These are phyloP conservation scores for Leucozona laternaria DNA, from an alignment of 2,888 invertebrate species.

Conservation along the genomic window DNA sequence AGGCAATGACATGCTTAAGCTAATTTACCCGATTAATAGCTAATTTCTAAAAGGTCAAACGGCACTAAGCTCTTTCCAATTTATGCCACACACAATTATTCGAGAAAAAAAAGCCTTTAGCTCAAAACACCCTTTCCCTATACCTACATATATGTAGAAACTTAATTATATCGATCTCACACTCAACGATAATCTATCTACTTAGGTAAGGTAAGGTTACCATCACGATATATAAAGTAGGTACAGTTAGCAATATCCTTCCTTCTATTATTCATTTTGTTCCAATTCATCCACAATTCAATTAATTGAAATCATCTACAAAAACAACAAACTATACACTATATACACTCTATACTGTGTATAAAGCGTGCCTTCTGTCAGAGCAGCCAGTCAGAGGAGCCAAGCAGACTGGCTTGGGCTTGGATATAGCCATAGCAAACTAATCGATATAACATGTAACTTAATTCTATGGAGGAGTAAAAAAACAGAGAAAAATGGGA, in stretches of 20 bases:
- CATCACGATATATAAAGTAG: background rate
- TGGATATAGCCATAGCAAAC: conserved; percentile 5
- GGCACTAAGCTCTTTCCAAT: conserved; percentile 18
- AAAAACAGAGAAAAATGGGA: conserved; percentile 9
- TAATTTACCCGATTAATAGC: conserved; percentile 28
- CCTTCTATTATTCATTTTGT: conserved; percentile 27
- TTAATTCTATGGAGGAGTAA: background rate
- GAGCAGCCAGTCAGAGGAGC: background rate
- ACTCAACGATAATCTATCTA: conserved; percentile 21
- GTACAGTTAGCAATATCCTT: background rate
- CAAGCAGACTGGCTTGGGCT: background rate
- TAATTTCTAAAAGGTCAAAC: conserved; percentile 21
- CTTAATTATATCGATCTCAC: conserved; percentile 19
- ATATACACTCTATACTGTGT: background rate
- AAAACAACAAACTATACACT: conserved; percentile 3
- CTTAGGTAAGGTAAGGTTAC: conserved; percentile 5
- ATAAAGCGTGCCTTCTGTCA: conserved; percentile 24
- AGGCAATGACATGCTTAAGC: conserved; percentile 27
- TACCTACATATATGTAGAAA: background rate
- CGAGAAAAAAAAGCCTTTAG: background rate
- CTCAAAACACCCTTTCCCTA: conserved; percentile 5
- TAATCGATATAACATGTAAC: conserved; percentile 51
- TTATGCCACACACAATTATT: conserved; percentile 14
- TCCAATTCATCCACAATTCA: conserved; percentile 41
- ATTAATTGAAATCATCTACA: conserved; percentile 54